A percentile compares a stretch with the other conserved stretches of the same genome.
phyloP scores from a whole-genome alignment of 2,888 invertebrate genomes.

The Troides oblongomaculatus region DNA sequence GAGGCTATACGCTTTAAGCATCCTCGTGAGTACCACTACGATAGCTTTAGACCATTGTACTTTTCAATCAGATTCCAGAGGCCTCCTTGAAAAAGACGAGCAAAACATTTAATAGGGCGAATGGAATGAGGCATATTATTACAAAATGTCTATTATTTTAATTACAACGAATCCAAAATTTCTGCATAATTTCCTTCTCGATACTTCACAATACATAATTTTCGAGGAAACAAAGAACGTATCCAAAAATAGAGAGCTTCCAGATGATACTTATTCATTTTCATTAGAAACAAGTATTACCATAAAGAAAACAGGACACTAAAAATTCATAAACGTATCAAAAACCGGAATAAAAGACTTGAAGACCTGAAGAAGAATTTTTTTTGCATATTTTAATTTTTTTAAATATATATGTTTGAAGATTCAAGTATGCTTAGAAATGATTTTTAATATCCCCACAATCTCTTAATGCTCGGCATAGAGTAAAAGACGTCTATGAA shows the following conservation, averaged over 20 bases:
- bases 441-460: too few species aligned
- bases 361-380: conserved; percentile 4
- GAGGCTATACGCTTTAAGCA: too few species aligned
- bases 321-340: conserved; percentile 31
- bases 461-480: too few species aligned
- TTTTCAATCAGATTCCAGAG: too few species aligned
- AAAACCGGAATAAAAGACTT: conserved; percentile 33
- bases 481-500: too few species aligned
- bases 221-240: conserved; percentile 14
- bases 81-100: too few species aligned
- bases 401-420: too few species aligned
- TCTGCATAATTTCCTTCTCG: neutral
- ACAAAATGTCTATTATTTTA: neutral
- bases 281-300: conserved; percentile 29
- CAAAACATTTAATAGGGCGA: too few species aligned
- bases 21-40: too few species aligned
- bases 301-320: conserved; percentile 39
- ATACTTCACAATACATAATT: conserved; percentile 9
- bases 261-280: conserved; percentile 28
- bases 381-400: conserved; percentile 35
- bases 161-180: neutral
- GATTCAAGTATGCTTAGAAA: too few species aligned
- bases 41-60: too few species aligned
- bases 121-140: too few species aligned
- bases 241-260: conserved; percentile 29